Evolutionary conservation across 2,797 vertebrate species (phyloP), one percentile per base, ranked within the genome.

Genomic region (Tragopan temminckii): DNA sequence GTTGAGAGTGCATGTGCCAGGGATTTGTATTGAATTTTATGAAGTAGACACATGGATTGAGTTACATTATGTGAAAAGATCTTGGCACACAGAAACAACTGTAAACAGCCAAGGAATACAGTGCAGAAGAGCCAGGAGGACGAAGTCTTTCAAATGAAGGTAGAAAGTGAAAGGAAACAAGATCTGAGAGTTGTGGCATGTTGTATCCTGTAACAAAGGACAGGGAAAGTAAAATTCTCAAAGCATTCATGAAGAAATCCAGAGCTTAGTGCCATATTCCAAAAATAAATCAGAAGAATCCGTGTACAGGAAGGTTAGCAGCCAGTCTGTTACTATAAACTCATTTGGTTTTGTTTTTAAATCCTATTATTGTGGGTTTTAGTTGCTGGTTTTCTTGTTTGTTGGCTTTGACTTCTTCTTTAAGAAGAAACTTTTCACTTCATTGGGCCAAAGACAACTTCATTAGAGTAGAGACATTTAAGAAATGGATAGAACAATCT

Each of bases 101-200:
- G 46, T 35, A 76, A 85, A 90, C 78, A 72, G 76, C 55, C 86
- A 93, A 90, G 38, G 59, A 92, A 85, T 72, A 62, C 11, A 79
- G 48, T 17, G 46, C 42, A 69, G 55, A 79, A 5, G 33, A 76
- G 66, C 11, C 21, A 66, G 58, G 16, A 5, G 25, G 71, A 68
- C 29, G 40, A 46, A 19, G 15, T 13, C 17, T 63, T 76, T 83
- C 36, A 85, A 77, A 82, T 17, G 50, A 29, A 68, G 29, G 79
- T 52, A 89, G 58, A 78, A 92, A 90, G 67, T 68, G 40, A 93
- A 88, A 94, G 62, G 38, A 81, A 90, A 84, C 61, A 66, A 93
- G 46, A 71, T 71, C 45, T 87, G 45, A 81, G 36, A 53, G 12
- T n/a, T 69, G 64, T 71, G 48, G 62, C 11, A 87, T 92, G 45